Base-by-base conservation (phyloP, 1,140 invertebrate species). In the Heliconius melpomene region DNA sequence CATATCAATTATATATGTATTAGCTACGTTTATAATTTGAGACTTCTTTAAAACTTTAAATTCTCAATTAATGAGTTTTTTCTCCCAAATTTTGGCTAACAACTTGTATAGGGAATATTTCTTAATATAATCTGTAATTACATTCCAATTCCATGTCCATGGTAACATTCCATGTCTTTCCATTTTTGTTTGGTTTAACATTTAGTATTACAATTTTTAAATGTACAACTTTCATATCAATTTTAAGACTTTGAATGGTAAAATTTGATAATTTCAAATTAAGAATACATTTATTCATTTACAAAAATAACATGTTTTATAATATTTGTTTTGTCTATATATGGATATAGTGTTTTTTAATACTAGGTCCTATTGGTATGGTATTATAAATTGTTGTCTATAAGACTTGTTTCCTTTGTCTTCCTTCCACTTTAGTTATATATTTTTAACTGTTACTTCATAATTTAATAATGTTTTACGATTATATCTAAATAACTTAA, bases 321-420 rank as follows among this genome's bases (percentile, higher is more conserved):
- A 20, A 38, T 72, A 3, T 72, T 38, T 36, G 16, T 36, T 72
- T 72, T 11, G 36, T 72, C 71, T 32, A 72, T 72, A 26, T 72
- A 36, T 72, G 20, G 29, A 72, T 38, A 8, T 72, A 13, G 29
- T 26, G 18, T 32, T 72, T 23, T 38, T 72, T 36, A 72, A 72
- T 38, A 38, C 13, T 36, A 72, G 16, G 18, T 72, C 18, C 29
- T 72, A 38, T 18, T 36, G 20, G 16, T 72, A 38, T 71, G 18
- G 66, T 71, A 78, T 50, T 29, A 71, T 52, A 26, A 36, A 77
- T 73, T 20, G 66, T 75, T 26, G 74, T 80, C 79, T 72, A n/a
- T 80, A 72, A 80, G 74, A 80, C 79, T 80, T 72, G 74, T 73
- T 79, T 79, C 74, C 78, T 79, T 79, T 66, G 79, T 80, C 79